Evolutionary conservation across 2,113 vertebrate species (phyloP).

Genomic region (Myocastor coypus): DNA sequence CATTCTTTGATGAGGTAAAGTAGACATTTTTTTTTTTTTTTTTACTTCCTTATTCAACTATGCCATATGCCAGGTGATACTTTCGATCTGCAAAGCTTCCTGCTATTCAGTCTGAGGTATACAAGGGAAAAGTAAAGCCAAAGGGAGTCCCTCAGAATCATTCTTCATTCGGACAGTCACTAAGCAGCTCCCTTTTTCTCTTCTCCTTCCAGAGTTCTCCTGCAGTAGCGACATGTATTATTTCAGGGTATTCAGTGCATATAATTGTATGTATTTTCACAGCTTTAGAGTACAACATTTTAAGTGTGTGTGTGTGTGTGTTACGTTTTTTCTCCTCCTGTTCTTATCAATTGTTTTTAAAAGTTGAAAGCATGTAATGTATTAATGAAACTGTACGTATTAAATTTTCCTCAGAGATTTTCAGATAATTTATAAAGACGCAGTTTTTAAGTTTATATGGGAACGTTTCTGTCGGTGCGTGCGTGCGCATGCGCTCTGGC

Average conservation of each 20-base stretch:
- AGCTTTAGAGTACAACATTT: neutral
- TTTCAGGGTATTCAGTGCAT: neutral
- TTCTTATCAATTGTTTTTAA: neutral
- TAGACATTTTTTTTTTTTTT: neutral
- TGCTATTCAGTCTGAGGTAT: neutral
- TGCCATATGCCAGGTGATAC: no score
- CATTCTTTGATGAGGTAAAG: neutral
- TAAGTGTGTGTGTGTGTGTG: neutral
- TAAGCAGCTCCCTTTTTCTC: neutral
- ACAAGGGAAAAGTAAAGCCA: neutral
- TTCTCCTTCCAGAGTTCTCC: neutral
- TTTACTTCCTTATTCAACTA: neutral
- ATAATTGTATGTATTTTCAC: neutral
- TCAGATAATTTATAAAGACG: neutral
- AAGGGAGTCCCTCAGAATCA: neutral
- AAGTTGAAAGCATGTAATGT: neutral
- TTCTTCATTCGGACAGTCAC: neutral
- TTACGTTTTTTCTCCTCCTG: neutral
- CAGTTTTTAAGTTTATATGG: neutral
- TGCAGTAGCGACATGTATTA: neutral
- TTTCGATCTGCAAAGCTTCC: neutral
- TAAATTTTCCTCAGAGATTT: neutral
- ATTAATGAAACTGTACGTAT: neutral
- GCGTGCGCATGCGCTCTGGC: neutral
- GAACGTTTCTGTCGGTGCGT: neutral